Evolutionary conservation across 2,113 vertebrate genomes (phyloP).

Genomic region (Progne subis): DNA sequence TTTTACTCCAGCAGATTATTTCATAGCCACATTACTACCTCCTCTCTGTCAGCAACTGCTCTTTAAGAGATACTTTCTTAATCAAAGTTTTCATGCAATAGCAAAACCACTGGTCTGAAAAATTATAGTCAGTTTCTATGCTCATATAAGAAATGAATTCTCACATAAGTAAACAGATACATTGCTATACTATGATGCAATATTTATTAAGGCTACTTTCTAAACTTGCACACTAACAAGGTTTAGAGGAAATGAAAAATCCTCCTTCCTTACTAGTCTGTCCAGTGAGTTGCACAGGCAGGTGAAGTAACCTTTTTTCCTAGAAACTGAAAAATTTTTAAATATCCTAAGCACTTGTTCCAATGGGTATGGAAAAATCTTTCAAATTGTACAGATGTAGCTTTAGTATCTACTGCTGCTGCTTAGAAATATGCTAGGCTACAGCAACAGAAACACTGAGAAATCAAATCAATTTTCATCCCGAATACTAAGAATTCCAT

Average conservation of each 20-base stretch:
- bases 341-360: not conserved
- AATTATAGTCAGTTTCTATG: not conserved
- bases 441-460: not conserved
- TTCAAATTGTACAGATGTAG: not conserved
- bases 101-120: slow-evolving; percentile 9
- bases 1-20: not conserved
- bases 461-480: not conserved
- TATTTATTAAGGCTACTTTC: slow-evolving; percentile 1
- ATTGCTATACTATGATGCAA: not conserved
- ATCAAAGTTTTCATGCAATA: not conserved
- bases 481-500: not conserved
- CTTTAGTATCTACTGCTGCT: not conserved
- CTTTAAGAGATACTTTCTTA: slow-evolving; percentile 14
- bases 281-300: not conserved
- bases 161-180: not conserved
- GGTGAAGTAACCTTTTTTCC: not conserved
- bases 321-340: not conserved
- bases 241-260: not conserved
- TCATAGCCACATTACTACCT: not conserved
- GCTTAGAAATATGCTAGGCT: not conserved
- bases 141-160: not conserved
- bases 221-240: not conserved
- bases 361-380: not conserved
- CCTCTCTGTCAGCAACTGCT: not conserved
- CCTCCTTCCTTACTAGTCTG: not conserved